Evolutionary conservation across 2,113 vertebrate species (phyloP).

Genomic region (Macrotus californicus): DNA sequence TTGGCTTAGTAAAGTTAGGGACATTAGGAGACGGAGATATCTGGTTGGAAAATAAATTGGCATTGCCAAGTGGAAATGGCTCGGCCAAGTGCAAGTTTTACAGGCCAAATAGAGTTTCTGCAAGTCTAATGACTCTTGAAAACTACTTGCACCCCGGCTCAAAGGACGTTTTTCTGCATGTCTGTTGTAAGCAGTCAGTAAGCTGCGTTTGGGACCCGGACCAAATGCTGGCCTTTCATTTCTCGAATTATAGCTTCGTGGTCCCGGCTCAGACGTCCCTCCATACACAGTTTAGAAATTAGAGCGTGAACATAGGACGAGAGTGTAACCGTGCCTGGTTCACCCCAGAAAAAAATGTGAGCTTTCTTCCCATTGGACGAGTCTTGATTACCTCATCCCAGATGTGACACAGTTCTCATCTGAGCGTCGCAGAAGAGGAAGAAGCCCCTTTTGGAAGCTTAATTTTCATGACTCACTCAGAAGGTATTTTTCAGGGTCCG

Average conservation of each 20-base stretch:
- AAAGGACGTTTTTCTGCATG: neutral
- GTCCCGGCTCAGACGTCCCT: conserved; percentile 9
- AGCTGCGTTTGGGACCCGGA: conserved; percentile 14
- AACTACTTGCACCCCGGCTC: conserved; percentile 15
- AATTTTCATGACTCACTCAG: neutral
- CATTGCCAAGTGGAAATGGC: neutral
- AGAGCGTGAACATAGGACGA: conserved; percentile 27
- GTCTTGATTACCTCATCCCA: neutral
- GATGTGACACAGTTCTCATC: neutral
- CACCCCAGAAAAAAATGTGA: conserved; percentile 36
- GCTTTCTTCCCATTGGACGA: neutral
- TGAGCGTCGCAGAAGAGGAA: neutral
- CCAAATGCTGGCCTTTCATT: conserved; percentile 26
- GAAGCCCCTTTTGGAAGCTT: neutral
- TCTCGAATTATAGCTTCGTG: conserved; percentile 44
- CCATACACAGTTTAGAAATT: conserved; percentile 40
- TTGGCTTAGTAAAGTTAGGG: neutral
- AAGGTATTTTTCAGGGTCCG: neutral
- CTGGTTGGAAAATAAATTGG: conserved; percentile 18
- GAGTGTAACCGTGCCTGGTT: neutral
- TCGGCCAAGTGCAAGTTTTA: conserved; percentile 35
- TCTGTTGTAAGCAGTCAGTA: neutral
- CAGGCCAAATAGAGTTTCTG: conserved; percentile 32
- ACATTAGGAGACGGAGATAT: neutral
- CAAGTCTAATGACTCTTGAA: conserved; percentile 25